Base-by-base conservation (phyloP, 1,140 invertebrate species). In the Ceratosolen solmsi region DNA sequence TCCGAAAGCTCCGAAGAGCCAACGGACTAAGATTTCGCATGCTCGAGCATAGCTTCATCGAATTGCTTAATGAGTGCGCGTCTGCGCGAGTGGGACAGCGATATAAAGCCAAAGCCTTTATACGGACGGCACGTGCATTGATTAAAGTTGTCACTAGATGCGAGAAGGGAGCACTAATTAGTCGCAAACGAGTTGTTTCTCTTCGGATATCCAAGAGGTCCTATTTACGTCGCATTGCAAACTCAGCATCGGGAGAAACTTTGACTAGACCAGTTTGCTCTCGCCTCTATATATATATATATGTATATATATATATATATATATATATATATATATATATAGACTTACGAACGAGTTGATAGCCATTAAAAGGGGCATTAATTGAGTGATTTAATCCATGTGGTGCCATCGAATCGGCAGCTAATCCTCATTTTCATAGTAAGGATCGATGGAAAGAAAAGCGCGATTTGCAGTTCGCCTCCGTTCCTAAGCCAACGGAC, bases 181-280 rank as follows among this genome's bases (percentile, higher is more conserved):
- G 54, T 65, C 79, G n/a, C 79, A 74, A 80, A 80, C 58, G 58
- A 80, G 71, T 74, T 65, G 70, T 65, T 74, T 80, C 79, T 49
- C 38, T n/a, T 65, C 36, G 54, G 20, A 75, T 25, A 17, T 30
- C 9, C 15, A 11, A 49, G 11, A 65, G 36, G 8, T 22, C 5
- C 46, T 79, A 56, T 78, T 78, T 68, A 33, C 63, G 13, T 78
- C 75, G 15, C 25, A 27, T 30, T 9, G 15, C 56, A 68, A 15
- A 63, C 27, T 30, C 27, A 15, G 20, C 25, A 11, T 25, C 27
- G 7, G 30, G 76, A 36, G 41, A 68, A 65, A 77, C 56, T 78
- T 54, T 20, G 20, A 1, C 1, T 51, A 54, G 49, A n/a, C 38
- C 38, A 41, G 51, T 71, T 70, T 72, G 17, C 4, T 41, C 2